Evolutionary conservation across 2,797 vertebrate species (phyloP), one percentile per base, ranked within the genome.

Genomic region (Ataeniobius toweri): DNA sequence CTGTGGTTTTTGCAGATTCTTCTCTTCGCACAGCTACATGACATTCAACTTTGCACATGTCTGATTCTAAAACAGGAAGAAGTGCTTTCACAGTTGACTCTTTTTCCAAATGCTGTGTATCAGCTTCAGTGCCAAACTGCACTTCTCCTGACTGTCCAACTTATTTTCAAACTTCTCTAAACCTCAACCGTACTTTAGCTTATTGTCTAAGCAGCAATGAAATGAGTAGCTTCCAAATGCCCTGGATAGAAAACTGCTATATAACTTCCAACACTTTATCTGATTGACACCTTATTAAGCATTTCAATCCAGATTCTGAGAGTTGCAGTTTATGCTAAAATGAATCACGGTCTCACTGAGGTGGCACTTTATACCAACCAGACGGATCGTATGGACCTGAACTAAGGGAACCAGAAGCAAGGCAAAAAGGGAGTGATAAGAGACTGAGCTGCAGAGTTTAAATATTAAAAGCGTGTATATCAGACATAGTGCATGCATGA

Each of bases 401-500:
- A 82, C 61, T 77, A 26, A 53, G 73, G 78, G 70, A 20, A 74
- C 75, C 63, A 51, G 69, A 80, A 63, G 73, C 41, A 36, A 71
- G 73, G 55, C 24, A 72, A 80, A 77, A 61, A 39, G 70, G 16
- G 65, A 80, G 81, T 5, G 28, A 82, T 83, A 79, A 83, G 88
- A 88, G 83, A 85, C 80, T 71, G 80, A 81, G 81, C 84, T 85
- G 80, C 80, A 83, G 84, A 76, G 77, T 89, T 90, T 93, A 91
- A 92, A 92, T 91, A 93, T 91, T 89, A 88, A 93, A 88, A 61
- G 75, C 83, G 86, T 85, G 83, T 85, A 78, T 82, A 84, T 90
- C 84, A 80, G 83, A 85, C 84, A 83, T 87, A 65, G 80, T 85
- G 89, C 85, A 89, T 91, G 92, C 90, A 86, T 86, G 88, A 90